Percentiles rank a stretch among this genome's conserved stretches.
These are phyloP conservation scores for Rhynchonema sp. DNA, from an alignment of 2,888 invertebrate species.

Conservation along the genomic window DNA sequence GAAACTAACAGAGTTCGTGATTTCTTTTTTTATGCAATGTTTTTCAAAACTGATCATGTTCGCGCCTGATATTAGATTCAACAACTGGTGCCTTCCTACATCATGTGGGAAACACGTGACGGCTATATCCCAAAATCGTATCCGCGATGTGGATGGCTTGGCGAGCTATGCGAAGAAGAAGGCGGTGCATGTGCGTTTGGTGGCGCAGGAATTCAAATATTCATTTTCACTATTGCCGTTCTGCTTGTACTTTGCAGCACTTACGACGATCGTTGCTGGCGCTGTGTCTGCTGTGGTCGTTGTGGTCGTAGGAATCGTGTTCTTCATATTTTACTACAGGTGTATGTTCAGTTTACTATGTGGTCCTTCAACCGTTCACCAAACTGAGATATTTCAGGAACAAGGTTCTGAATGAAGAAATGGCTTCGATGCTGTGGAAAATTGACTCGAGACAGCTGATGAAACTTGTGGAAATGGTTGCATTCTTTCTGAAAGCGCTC, in stretches of 20 bases:
- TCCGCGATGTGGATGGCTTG: conserved; percentile 3
- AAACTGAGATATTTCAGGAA: too few relatives aligned
- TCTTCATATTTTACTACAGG: background rate
- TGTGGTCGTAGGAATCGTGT: background rate
- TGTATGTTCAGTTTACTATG: too few relatives aligned
- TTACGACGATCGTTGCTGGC: background rate
- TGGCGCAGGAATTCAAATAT: too few relatives aligned
- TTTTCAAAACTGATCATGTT: too few relatives aligned
- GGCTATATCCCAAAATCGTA: conserved; percentile 5
- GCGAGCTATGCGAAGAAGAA: conserved; percentile 4
- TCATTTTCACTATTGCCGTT: too few relatives aligned
- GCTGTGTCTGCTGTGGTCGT: background rate
- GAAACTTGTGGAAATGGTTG: conserved; percentile 3
- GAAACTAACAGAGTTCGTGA: too few relatives aligned
- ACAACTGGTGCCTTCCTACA: conserved; percentile 1
- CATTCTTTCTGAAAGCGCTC: background rate
- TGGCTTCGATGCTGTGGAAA: conserved; percentile 5
- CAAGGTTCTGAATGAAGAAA: background rate
- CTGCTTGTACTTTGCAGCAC: background rate
- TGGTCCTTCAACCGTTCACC: too few relatives aligned
- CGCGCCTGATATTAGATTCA: background rate
- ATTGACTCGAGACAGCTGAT: background rate
- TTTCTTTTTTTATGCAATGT: too few relatives aligned
- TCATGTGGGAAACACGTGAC: conserved; percentile 4
- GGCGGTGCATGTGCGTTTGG: too few relatives aligned